Conservation (phyloP, 1,140 invertebrate species). For the Dysdera silvatica region DNA sequence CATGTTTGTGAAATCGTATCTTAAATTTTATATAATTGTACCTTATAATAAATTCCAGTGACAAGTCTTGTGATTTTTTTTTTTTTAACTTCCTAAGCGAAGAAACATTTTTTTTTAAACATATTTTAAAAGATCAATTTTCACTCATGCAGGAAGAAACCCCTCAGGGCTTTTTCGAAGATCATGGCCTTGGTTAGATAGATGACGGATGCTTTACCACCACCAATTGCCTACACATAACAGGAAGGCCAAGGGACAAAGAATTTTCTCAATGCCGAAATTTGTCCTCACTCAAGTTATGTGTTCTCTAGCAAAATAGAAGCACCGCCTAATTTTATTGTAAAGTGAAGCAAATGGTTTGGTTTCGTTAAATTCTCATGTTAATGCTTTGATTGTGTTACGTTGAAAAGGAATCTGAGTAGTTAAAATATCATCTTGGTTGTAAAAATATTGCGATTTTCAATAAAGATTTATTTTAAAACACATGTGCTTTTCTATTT, state of each 20-base stretch:
- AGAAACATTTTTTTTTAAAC: too few species aligned
- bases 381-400: neutral
- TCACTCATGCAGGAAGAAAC: constrained; percentile 80
- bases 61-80: too few species aligned
- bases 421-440: constrained; percentile 15
- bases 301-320: constrained; percentile 22
- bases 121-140: constrained; percentile 13
- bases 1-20: too few species aligned
- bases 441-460: neutral
- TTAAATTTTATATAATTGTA: too few species aligned
- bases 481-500: constrained; percentile 5
- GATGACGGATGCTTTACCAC: neutral
- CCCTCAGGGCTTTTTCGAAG: constrained; percentile 96
- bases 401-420: neutral
- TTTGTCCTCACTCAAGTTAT: constrained; percentile 4
- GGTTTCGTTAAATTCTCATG: neutral
- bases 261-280: too few species aligned
- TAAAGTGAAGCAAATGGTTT: constrained; percentile 1
- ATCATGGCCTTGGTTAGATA: constrained; percentile 86
- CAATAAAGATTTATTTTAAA: constrained; percentile 16
- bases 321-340: constrained; percentile 6
- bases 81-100: too few species aligned
- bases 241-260: constrained; percentile 5
- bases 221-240: constrained; percentile 10
- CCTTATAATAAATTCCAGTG: too few species aligned